Conservation (phyloP, 2,888 invertebrate genomes). For the Capitulum mitella region DNA sequence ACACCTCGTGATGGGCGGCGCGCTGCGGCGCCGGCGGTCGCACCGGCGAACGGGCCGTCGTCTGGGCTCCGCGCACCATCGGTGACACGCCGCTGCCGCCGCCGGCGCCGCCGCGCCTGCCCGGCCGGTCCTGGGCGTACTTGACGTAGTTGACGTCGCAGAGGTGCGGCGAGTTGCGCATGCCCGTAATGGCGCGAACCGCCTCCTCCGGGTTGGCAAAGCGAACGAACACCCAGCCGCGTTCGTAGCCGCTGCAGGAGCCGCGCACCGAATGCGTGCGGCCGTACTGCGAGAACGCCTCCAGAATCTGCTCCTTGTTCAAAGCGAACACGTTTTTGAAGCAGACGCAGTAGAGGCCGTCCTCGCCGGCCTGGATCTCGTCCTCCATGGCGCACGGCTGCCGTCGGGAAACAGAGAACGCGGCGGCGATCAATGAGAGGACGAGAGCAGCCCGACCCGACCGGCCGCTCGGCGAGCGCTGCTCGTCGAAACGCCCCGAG, state of each 20-base stretch:
- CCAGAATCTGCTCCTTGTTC: not conserved
- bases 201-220: conserved; percentile 23
- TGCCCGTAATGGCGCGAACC: conserved; percentile 18
- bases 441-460: too few relatives aligned
- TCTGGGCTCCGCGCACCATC: not conserved
- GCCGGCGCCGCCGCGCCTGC: not conserved
- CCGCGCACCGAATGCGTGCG: not conserved
- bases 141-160: not conserved
- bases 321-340: not conserved
- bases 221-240: conserved; percentile 3
- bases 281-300: not conserved
- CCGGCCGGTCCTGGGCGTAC: not conserved
- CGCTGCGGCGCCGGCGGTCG: not conserved
- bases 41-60: not conserved
- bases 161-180: conserved; percentile 9
- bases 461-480: too few relatives aligned
- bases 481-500: too few relatives aligned
- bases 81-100: not conserved
- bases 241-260: not conserved
- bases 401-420: too few relatives aligned
- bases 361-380: conserved; percentile 13
- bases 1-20: not conserved
- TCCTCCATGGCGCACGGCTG: conserved; percentile 23
- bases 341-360: conserved; percentile 19
- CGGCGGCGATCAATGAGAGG: too few relatives aligned